A percentile compares a stretch with the other conserved stretches of the same genome.
These are phyloP conservation scores for Pedionomus torquatus DNA, from an alignment of 2,113 vertebrate genomes.

Conservation along the genomic window DNA sequence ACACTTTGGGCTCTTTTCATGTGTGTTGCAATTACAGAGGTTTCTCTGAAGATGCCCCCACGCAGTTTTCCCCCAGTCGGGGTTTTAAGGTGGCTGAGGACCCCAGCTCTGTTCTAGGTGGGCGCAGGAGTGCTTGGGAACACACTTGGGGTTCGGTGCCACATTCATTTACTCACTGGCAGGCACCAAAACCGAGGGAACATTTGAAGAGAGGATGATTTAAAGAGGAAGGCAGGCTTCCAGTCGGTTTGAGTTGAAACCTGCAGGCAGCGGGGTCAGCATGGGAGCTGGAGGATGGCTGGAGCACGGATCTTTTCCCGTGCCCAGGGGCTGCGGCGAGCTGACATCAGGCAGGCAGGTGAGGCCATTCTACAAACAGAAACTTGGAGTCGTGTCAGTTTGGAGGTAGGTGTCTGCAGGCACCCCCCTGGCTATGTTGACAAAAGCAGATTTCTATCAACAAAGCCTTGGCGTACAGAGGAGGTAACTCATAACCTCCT, in stretches of 20 bases:
- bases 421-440: background rate
- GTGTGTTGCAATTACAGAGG: background rate
- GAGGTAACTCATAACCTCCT: background rate
- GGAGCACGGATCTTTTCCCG: background rate
- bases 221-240: background rate
- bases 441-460: constrained; percentile 65
- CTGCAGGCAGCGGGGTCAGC: background rate
- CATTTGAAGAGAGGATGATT: rapidly evolving
- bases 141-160: background rate
- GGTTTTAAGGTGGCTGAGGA: background rate
- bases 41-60: constrained; percentile 30
- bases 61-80: background rate
- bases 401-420: background rate
- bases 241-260: background rate
- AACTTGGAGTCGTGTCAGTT: constrained; percentile 43
- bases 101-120: background rate
- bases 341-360: constrained; percentile 2
- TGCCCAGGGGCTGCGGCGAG: background rate
- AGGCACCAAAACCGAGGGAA: rapidly evolving
- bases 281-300: background rate
- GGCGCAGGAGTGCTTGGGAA: background rate
- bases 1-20: background rate
- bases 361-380: constrained; percentile 41
- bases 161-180: background rate
- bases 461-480: constrained; percentile 8